Evolutionary conservation across 30 jellyfish, hydroid and myxozoan genomes (phyloP).

Genomic region (Rhopilema esculentum): DNA sequence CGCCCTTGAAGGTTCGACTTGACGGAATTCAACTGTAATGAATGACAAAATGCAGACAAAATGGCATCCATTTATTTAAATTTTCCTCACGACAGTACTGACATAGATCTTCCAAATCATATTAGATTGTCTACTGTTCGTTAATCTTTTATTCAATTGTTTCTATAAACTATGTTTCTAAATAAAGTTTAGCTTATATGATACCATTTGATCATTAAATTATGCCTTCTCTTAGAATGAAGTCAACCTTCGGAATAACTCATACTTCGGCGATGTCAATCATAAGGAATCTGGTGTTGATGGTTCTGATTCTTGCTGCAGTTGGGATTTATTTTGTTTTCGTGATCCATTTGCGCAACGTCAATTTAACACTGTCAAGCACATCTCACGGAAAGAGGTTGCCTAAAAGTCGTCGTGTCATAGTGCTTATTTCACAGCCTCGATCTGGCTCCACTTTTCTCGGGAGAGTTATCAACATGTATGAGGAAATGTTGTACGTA

Average conservation of each 20-base stretch:
- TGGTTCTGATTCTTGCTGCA: background rate
- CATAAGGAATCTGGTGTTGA: background rate
- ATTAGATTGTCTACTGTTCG: no score
- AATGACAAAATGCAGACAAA: no score
- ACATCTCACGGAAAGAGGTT: background rate
- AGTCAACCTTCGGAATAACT: background rate
- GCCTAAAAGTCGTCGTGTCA: background rate
- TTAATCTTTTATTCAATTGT: no score
- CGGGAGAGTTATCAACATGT: slow-evolving; percentile 54
- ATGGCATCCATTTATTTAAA: no score
- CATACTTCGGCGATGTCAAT: background rate
- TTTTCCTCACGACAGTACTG: no score
- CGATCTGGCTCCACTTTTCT: slow-evolving; percentile 81
- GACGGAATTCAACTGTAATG: no score
- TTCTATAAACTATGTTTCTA: no score
- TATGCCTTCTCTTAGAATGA: background rate
- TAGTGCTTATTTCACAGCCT: slow-evolving; percentile 79
- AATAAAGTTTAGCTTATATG: no score
- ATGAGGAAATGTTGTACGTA: slow-evolving; percentile 15
- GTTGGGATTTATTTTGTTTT: background rate
- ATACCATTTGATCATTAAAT: no score
- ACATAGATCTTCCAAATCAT: no score
- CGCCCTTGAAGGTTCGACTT: no score
- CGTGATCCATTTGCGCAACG: background rate
- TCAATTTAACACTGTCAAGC: background rate